Conservation (phyloP, 2,113 vertebrate genomes). For the Indri indri region DNA sequence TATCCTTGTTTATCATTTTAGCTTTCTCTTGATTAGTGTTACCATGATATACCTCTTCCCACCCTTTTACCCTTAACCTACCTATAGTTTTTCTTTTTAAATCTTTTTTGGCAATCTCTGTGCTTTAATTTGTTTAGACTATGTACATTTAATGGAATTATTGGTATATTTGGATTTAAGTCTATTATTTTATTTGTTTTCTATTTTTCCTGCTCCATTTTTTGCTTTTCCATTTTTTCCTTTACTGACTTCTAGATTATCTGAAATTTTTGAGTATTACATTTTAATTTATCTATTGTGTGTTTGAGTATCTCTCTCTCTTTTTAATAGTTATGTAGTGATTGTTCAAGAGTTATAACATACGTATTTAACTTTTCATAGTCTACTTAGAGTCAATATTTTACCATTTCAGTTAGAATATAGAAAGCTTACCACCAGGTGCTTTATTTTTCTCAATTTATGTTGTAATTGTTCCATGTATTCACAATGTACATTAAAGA, state of each 20-base stretch:
- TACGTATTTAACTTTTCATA: background rate
- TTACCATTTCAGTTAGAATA: conserved; percentile 9
- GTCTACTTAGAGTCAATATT: background rate
- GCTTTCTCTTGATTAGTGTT: conserved; percentile 5
- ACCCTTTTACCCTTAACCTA: background rate
- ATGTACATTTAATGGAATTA: background rate
- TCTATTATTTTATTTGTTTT: background rate
- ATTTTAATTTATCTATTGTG: background rate
- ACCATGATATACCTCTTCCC: background rate
- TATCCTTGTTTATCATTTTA: background rate
- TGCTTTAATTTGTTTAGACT: background rate
- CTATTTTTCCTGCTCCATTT: background rate
- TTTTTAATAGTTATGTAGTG: background rate
- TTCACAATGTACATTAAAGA: background rate
- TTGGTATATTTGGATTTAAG: background rate
- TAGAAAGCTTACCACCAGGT: background rate
- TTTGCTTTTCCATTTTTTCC: background rate
- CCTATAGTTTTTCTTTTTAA: background rate
- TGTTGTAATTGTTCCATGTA: background rate
- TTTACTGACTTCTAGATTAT: background rate
- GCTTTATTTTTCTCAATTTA: background rate
- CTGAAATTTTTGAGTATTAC: background rate
- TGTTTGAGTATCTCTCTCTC: background rate
- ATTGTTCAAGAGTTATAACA: background rate
- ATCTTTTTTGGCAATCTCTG: background rate